Conservation (phyloP, 2,113 vertebrate genomes). For the Saimiri boliviensis region DNA sequence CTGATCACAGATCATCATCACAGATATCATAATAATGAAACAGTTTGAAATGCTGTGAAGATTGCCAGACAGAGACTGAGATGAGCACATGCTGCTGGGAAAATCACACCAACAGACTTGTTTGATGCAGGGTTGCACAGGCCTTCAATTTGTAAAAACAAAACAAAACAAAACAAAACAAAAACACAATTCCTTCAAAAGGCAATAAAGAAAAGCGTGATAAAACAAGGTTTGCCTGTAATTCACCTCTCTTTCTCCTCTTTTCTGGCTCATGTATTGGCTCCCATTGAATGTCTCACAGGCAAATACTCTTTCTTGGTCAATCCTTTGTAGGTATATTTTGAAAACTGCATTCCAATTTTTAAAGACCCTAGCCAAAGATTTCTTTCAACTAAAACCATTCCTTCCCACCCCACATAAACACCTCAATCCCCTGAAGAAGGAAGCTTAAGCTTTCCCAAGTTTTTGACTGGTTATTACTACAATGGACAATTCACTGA, state of each 20-base stretch:
- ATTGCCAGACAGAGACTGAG: not conserved
- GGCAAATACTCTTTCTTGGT: not conserved
- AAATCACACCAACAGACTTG: not conserved
- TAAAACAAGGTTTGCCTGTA: not conserved
- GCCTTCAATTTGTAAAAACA: not conserved
- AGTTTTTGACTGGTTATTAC: not conserved
- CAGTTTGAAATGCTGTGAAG: not conserved
- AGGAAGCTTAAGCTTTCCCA: not conserved
- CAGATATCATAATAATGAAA: not conserved
- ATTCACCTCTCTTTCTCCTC: not conserved
- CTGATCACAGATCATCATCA: not conserved
- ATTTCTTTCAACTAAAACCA: not conserved
- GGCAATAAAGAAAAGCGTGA: not conserved
- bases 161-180: no score
- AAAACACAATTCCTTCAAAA: not conserved
- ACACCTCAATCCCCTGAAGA: not conserved
- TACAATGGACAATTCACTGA: not conserved
- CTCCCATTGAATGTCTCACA: not conserved
- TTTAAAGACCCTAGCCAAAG: not conserved
- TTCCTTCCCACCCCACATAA: not conserved
- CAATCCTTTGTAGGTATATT: not conserved
- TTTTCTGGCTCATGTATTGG: not conserved
- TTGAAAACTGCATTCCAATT: constrained; percentile 24
- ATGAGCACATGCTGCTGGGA: not conserved
- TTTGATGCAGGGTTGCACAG: not conserved